Conservation (phyloP, 2,113 vertebrate species). For the Xenopus laevis region DNA sequence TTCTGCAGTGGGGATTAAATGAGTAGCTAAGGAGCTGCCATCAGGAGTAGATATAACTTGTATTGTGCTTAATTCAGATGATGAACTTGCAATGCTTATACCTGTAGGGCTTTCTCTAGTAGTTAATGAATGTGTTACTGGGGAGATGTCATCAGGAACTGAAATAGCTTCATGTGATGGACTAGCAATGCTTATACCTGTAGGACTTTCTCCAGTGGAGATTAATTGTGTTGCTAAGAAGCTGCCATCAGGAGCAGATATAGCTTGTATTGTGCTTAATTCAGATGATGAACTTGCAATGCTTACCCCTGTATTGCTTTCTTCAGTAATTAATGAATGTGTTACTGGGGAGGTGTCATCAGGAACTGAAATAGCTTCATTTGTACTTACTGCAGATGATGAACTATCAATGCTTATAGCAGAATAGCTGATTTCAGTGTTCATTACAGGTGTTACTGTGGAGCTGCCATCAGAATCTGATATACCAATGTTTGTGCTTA, state of each 20-base stretch:
- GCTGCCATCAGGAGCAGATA: too few relatives aligned
- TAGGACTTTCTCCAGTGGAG: too few relatives aligned
- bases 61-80: not conserved
- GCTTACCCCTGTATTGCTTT: not conserved
- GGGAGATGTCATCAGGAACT: not conserved
- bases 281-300: not conserved
- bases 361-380: not conserved
- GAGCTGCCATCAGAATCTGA: too few relatives aligned
- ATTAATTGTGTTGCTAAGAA: too few relatives aligned
- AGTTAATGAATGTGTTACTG: not conserved
- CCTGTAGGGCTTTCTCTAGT: not conserved
- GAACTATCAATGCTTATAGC: not conserved
- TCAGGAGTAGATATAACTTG: not conserved
- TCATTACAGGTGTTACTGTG: too few relatives aligned
- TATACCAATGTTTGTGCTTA: not conserved
- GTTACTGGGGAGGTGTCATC: not conserved
- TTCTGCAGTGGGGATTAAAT: not conserved
- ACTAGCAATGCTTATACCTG: not conserved
- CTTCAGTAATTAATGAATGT: not conserved
- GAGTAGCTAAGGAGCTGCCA: too few relatives aligned
- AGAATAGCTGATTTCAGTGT: too few relatives aligned
- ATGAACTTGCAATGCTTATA: not conserved
- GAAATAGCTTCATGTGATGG: not conserved
- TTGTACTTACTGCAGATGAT: not conserved
- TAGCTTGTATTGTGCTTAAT: not conserved